A percentile compares a stretch with the other conserved stretches of the same genome.
Evolutionary conservation across 2,888 invertebrate genomes (phyloP).

Genomic region (Macaria liturata): DNA sequence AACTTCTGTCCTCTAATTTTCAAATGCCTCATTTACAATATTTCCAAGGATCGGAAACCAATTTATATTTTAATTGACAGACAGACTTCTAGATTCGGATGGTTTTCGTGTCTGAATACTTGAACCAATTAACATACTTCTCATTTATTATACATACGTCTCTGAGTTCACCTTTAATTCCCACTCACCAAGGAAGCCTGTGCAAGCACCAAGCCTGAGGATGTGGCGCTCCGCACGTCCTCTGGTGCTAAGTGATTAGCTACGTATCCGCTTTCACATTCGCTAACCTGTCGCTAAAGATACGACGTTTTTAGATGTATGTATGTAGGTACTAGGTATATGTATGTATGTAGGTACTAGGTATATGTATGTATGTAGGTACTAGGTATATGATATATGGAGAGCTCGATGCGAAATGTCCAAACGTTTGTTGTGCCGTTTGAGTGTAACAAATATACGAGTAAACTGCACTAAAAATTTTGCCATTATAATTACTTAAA

Average conservation of each 20-base stretch:
- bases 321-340: too few relatives aligned
- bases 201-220: constrained; percentile 13
- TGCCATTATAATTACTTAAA: too few relatives aligned
- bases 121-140: too few relatives aligned
- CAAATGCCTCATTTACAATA: constrained; percentile 18
- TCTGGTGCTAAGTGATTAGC: constrained; percentile 11
- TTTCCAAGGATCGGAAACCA: constrained; percentile 16
- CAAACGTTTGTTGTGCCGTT: too few relatives aligned
- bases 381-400: too few relatives aligned
- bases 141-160: too few relatives aligned
- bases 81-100: background rate
- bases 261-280: constrained; percentile 15
- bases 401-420: too few relatives aligned
- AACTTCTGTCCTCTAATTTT: constrained; percentile 2
- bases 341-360: too few relatives aligned
- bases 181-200: constrained; percentile 1
- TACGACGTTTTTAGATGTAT: too few relatives aligned
- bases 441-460: too few relatives aligned
- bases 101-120: background rate
- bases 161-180: background rate
- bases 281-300: constrained; percentile 2
- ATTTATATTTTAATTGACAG: background rate
- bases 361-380: too few relatives aligned
- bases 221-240: constrained; percentile 17
- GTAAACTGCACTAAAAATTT: too few relatives aligned